phyloP scores from a whole-genome alignment of 37 sponge, comb jelly and placozoan species.

The Oscarella lobularis region DNA sequence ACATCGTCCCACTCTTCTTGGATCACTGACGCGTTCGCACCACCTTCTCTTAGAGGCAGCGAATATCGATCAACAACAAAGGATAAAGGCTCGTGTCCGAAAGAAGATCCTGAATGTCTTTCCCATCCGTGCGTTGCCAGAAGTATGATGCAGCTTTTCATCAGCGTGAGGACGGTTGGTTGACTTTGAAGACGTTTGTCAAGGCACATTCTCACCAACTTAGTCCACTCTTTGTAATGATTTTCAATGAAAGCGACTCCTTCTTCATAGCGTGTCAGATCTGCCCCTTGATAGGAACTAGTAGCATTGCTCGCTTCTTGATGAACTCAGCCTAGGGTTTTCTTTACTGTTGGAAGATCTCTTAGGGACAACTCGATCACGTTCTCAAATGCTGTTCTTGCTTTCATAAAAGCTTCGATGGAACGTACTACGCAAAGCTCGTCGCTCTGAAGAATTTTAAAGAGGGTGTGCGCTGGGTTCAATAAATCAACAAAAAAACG shows the following conservation, averaged over 20 bases:
- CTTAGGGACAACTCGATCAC: conserved; percentile 24
- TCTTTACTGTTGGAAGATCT: neutral
- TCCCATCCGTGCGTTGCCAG: neutral
- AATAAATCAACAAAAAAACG: conserved; percentile 51
- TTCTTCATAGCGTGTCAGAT: neutral
- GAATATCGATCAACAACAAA: neutral
- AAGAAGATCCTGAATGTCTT: neutral
- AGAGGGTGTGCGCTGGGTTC: conserved; percentile 27
- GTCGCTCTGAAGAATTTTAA: conserved; percentile 39
- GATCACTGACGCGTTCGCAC: neutral
- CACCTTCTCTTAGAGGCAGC: neutral
- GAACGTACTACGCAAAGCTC: conserved; percentile 35
- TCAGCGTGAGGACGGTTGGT: neutral
- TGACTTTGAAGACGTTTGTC: neutral
- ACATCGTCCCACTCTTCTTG: neutral
- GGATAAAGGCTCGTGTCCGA: neutral
- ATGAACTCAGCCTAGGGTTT: neutral
- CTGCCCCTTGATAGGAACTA: neutral
- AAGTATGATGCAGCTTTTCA: neutral
- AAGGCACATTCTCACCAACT: neutral
- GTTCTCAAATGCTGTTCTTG: conserved; percentile 19
- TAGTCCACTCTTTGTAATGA: neutral
- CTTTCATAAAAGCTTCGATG: conserved; percentile 46
- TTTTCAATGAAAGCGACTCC: neutral
- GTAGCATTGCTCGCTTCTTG: neutral